Conservation (phyloP, 1,140 invertebrate species). For the Gonatopus flavifemur region DNA sequence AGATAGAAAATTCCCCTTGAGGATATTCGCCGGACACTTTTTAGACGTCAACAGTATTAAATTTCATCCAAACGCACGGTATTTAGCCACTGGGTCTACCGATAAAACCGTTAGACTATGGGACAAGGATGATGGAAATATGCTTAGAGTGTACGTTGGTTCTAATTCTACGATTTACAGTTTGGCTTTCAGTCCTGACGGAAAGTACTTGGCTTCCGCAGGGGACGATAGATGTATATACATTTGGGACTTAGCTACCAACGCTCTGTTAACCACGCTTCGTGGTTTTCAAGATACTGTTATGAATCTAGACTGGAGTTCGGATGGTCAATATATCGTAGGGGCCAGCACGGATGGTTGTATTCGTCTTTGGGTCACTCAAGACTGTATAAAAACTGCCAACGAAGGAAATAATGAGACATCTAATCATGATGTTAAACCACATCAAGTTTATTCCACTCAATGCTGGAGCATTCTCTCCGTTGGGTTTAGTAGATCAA, state of each 20-base stretch:
- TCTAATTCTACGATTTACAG: conserved; percentile 64
- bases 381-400: conserved; percentile 43
- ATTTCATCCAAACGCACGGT: conserved; percentile 82
- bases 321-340: conserved; percentile 63
- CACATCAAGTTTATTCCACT: conserved; percentile 43
- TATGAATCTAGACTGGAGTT: conserved; percentile 65
- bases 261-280: conserved; percentile 64
- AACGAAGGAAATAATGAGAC: conserved; percentile 50
- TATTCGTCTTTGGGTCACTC: conserved; percentile 65
- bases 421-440: conserved; percentile 2
- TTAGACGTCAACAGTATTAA: conserved; percentile 79
- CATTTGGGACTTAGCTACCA: conserved; percentile 71
- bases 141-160: conserved; percentile 65
- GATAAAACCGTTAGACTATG: conserved; percentile 78
- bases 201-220: conserved; percentile 69
- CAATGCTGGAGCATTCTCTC: conserved; percentile 54
- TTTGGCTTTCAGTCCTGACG: conserved; percentile 71
- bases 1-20: conserved; percentile 74
- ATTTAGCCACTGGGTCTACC: conserved; percentile 76
- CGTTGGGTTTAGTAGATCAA: conserved; percentile 50
- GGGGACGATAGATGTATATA: conserved; percentile 68
- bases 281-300: conserved; percentile 65
- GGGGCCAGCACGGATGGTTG: conserved; percentile 64
- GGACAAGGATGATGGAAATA: conserved; percentile 65
- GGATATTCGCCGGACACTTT: conserved; percentile 81